Conservation (phyloP, 64 coral and sea anemone species). For the Pocillopora damicornis region DNA sequence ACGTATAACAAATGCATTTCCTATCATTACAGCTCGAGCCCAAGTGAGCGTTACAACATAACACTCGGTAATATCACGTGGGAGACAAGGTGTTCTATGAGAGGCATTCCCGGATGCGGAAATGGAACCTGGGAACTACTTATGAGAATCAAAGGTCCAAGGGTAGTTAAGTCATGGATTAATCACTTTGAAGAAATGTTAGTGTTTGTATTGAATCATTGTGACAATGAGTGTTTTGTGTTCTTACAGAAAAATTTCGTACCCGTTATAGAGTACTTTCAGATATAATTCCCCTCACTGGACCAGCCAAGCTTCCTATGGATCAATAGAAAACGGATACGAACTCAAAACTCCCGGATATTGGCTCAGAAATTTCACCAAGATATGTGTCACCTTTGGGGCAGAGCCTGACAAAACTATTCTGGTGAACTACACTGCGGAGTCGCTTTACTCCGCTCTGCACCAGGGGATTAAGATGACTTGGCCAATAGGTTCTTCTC, state of each 20-base stretch:
- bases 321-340: not conserved
- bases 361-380: not conserved
- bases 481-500: not conserved
- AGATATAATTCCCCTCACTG: not conserved
- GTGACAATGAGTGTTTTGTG: no score
- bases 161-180: not conserved
- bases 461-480: not conserved
- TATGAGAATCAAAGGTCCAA: not conserved
- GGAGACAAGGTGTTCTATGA: not conserved
- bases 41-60: not conserved
- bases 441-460: not conserved
- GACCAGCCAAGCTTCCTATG: not conserved
- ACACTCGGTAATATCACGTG: not conserved
- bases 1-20: not conserved
- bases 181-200: no score
- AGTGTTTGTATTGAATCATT: no score
- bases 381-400: not conserved
- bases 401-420: not conserved
- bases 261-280: not conserved
- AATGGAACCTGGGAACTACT: not conserved
- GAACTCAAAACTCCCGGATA: not conserved
- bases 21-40: not conserved
- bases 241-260: not conserved
- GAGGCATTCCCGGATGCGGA: not conserved
- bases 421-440: not conserved